Base-by-base conservation (phyloP, 2,888 invertebrate species). In the Linnaemya tessellans region DNA sequence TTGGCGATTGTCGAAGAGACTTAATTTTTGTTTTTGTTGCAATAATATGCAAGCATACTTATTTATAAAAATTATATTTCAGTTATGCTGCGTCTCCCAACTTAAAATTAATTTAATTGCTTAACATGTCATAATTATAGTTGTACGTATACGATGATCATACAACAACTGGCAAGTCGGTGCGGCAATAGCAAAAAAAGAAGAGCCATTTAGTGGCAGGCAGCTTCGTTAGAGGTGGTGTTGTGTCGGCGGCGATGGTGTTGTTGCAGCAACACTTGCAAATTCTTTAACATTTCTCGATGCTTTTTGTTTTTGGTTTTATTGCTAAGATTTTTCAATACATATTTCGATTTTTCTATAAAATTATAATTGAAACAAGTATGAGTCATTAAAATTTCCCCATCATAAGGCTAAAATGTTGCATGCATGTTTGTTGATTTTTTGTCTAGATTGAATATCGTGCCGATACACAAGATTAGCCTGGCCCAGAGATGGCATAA, bases 91-190 rank as follows among this genome's bases (percentile, higher is more conserved):
- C 67, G 25, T 80, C 49, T 71, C 77, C 54, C 62, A 60, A 84
- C 60, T 73, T 79, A 77, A 88, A 89, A 88, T 88, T 89, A 88
- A 89, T 89, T 89, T 89, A 88, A 89, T 89, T 89, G 89, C 88
- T 87, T 86, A 87, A 88, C 88, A 89, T 89, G 89, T 89, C 89
- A 89, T 89, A 89, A 89, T 86, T 51, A 84, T 75, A 54, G 43
- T 75, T 73, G 71, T 80, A 38, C 67, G 43, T 30, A 46, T 13
- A 56, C 65, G 35, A 43, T 74, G 46, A 51, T 41, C 65, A 68
- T 64, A 38, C 18, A 71, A 13, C 51, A 38, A 78, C 58, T 68
- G 73, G 18, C 49, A 46, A 65, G 8, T 54, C 30, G 41, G 25
- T 58, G 49, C 85, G 54, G 62, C 68, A 62, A 46, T 13, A 18